Evolutionary conservation across 2,113 vertebrate genomes (phyloP).

Genomic region (Passerina amoena): DNA sequence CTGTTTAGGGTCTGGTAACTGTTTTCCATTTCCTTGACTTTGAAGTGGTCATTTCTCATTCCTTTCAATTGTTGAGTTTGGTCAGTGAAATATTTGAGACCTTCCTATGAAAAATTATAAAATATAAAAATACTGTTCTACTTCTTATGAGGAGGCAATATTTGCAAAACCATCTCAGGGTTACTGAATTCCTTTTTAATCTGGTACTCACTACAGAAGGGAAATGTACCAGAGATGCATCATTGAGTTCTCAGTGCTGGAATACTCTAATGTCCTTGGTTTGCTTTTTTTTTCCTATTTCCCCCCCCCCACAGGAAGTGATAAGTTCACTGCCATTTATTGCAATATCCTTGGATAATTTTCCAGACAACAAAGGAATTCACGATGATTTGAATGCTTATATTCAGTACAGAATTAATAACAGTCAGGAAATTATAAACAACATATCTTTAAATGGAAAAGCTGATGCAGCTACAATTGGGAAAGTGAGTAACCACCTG

Average conservation of each 20-base stretch:
- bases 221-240: background rate
- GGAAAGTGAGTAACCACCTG: slow-evolving; percentile 94
- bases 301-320: slow-evolving; percentile 78
- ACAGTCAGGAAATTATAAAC: slow-evolving; percentile 91
- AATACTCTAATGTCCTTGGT: background rate
- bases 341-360: slow-evolving; percentile 88
- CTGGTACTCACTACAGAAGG: background rate
- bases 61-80: background rate
- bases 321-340: slow-evolving; percentile 83
- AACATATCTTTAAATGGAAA: slow-evolving; percentile 96
- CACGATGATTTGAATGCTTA: slow-evolving; percentile 90
- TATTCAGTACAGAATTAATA: slow-evolving; percentile 88
- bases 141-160: background rate
- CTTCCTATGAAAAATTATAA: background rate
- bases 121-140: background rate
- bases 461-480: slow-evolving; percentile 84
- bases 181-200: background rate
- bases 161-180: background rate
- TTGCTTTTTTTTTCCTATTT: background rate
- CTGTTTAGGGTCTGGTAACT: background rate
- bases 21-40: background rate
- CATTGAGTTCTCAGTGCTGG: background rate
- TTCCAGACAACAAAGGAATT: slow-evolving; percentile 88
- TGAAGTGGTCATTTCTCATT: background rate
- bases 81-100: background rate